Evolutionary conservation across 1,140 invertebrate genomes (phyloP).

Genomic region (Lepidostoma basale): DNA sequence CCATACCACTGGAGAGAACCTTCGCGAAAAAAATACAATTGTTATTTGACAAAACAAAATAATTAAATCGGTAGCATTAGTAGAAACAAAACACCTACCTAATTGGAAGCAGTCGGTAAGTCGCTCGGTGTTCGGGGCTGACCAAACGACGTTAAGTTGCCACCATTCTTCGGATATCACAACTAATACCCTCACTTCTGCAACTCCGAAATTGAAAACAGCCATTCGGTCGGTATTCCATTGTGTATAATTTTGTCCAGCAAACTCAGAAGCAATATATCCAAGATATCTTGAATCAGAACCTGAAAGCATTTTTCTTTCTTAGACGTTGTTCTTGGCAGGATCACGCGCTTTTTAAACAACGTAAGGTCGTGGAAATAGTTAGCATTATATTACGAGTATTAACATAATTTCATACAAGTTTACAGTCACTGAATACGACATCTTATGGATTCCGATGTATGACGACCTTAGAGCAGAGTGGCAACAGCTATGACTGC

Average conservation of each 20-base stretch:
- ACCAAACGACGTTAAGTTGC: slow-evolving; percentile 54
- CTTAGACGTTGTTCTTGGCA: background rate
- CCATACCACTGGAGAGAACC: slow-evolving; percentile 63
- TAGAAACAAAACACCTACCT: slow-evolving; percentile 49
- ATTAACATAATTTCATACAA: background rate
- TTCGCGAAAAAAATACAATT: background rate
- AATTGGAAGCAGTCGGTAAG: slow-evolving; percentile 57
- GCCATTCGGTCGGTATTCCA: slow-evolving; percentile 19
- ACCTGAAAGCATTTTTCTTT: background rate
- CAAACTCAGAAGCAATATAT: slow-evolving; percentile 5
- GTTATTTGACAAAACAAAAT: background rate
- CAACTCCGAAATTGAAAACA: slow-evolving; percentile 18
- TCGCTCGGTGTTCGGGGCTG: slow-evolving; percentile 46
- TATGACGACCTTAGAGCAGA: no score
- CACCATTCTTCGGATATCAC: slow-evolving; percentile 48
- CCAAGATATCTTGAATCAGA: slow-evolving; percentile 17
- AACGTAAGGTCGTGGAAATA: background rate
- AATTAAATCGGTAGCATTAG: background rate
- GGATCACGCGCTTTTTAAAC: background rate
- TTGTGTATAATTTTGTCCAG: background rate
- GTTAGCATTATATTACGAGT: background rate
- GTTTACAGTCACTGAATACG: no score
- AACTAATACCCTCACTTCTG: slow-evolving; percentile 7
- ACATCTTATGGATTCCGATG: no score
- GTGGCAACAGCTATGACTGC: no score